Percentiles rank a stretch among this genome's conserved stretches.
Conservation (phyloP, 2,888 invertebrate species). For the Melinaea menophilus region DNA sequence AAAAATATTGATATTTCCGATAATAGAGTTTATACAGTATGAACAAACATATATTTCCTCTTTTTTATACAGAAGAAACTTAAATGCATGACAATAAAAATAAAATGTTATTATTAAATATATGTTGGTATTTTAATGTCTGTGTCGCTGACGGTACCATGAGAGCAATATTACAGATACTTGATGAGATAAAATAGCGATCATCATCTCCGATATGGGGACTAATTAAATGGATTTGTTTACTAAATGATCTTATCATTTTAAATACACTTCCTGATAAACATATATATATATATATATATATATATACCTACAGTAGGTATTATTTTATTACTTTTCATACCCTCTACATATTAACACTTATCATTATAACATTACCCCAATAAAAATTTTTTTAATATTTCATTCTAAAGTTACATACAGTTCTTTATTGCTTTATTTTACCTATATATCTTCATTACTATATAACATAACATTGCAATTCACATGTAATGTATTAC, state of each 20-base stretch:
- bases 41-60: not conserved
- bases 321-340: too few species aligned
- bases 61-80: not conserved
- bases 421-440: too few species aligned
- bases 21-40: too few species aligned
- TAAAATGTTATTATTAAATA: not conserved
- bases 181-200: constrained; percentile 52
- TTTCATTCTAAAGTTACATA: too few species aligned
- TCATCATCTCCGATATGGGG: constrained; percentile 44
- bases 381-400: too few species aligned
- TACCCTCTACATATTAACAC: too few species aligned
- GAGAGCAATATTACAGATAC: constrained; percentile 53
- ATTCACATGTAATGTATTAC: not conserved
- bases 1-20: too few species aligned
- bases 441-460: not conserved
- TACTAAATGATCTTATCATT: constrained; percentile 13
- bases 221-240: constrained; percentile 38
- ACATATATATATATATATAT: not conserved
- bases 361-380: too few species aligned
- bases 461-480: constrained; percentile 20
- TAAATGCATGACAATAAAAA: not conserved
- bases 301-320: too few species aligned
- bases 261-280: not conserved
- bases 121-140: constrained; percentile 14
- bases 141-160: constrained; percentile 44